Base-by-base conservation (phyloP, 2,888 invertebrate species). In the Nymphalis polychloros region DNA sequence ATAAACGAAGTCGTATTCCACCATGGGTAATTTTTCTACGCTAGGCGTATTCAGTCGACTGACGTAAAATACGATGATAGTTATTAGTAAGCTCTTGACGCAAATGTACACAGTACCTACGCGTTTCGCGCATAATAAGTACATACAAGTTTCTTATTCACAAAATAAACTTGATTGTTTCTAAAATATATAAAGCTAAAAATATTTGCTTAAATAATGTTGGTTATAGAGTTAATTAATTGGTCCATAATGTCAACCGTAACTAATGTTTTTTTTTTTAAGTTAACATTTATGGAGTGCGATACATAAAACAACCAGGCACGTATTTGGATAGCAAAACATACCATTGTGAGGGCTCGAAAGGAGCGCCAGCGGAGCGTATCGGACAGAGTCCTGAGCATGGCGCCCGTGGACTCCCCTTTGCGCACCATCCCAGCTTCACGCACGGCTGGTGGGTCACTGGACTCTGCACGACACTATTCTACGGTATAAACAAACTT, bases 391-490 rank as follows among this genome's bases (percentile, higher is more conserved):
- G 89, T 85, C 85, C 88, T 87, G 80, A 91, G 82, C 79, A 89
- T 87, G 85, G 88, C 87, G 80, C 85, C 83, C 75, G 84, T 84
- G 80, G 89, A 85, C 84, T 90, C 90, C 89, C 90, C 89, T 83
- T 87, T 85, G 85, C 86, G 89, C 80, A 90, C 89, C 92, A 92
- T 92, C 84, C 86, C 87, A 85, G 79, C 89, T 87, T 90, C 89
- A 90, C 90, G 91, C 90, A 85, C 89, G 82, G 87, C 84, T 86
- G 87, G 65, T 85, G 83, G 90, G 90, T 88, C 90, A 90, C 84
- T 90, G 90, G 87, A 88, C 90, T 79, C 81, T 76, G 80, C 80
- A 62, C 49, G 64, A 62, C 70, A 66, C 65, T 60, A 63, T 48
- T 60, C 66, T 47, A 66, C 66, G 50, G 50, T 35, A 23, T 66